A percentile compares a stretch with the other conserved stretches of the same genome.
phyloP scores from a whole-genome alignment of 2,113 vertebrate genomes.

The Natator depressus region DNA sequence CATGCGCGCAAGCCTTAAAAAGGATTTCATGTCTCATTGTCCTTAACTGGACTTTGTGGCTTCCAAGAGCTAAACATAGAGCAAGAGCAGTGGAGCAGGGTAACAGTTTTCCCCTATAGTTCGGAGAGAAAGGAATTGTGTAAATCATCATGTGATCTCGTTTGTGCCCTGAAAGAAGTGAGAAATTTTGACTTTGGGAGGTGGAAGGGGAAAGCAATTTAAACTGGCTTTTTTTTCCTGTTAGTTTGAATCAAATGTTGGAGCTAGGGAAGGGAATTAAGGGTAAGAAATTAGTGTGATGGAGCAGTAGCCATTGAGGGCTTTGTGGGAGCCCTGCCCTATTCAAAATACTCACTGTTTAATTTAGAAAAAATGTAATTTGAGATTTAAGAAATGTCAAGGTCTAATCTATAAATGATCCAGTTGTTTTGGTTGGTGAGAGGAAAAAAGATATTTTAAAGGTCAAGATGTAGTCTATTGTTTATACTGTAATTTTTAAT shows the following conservation, averaged over 20 bases:
- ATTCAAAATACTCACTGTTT: background rate
- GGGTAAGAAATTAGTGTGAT: background rate
- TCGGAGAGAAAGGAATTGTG: background rate
- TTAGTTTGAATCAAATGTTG: background rate
- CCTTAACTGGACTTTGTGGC: background rate
- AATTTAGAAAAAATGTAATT: background rate
- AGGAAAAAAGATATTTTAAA: background rate
- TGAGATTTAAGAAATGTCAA: background rate
- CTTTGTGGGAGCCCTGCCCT: background rate
- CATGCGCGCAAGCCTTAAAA: background rate
- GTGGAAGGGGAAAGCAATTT: background rate
- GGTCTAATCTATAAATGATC: background rate
- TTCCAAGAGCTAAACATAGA: background rate
- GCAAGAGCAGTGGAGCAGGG: background rate
- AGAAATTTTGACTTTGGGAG: background rate
- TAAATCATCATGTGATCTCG: accelerated
- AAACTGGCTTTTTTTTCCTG: background rate
- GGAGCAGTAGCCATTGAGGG: background rate
- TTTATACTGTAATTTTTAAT: background rate
- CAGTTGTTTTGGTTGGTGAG: background rate
- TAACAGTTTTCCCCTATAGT: background rate
- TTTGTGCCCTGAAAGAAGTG: background rate
- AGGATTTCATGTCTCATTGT: background rate
- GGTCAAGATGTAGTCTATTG: background rate
- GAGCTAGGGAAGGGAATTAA: accelerated